Base-by-base conservation (phyloP, 2,797 vertebrate species). In the Hapalemur alaotrensis region DNA sequence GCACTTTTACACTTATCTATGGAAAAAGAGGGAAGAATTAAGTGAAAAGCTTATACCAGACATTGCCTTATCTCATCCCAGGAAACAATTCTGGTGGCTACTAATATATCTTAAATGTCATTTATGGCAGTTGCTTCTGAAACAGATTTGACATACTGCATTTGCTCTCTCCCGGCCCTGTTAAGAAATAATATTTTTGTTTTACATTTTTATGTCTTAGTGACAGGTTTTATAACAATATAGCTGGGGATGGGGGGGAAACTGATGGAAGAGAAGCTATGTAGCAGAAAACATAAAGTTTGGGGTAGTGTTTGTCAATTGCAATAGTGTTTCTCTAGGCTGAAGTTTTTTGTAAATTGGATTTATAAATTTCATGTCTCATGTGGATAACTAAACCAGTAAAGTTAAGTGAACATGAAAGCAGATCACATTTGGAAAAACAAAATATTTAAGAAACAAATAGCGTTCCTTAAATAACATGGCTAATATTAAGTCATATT, bases 171-270 rank as follows among this genome's bases (percentile, higher is more conserved):
- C 41, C 12, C 35, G 50, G 25, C 32, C 57, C 72, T 73, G 11
- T 89, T 76, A 85, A 88, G 78, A 67, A 92, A 86, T 85, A 69
- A 52, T 63, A 79, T 86, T 86, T 52, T 67, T 83, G 23, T 63
- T 96, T 93, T 72, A 96, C 86, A 84, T 63, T 75, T 90, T 95
- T 92, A 90, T 85, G 61, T 5, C 52, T 67, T 54, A 48, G 63
- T 25, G 35, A 75, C 79, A 88, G 18, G 82, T 75, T 86, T 91
- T 88, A 79, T 65, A 91, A 63, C 25, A 61, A 35, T 50, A 25
- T 30, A 86, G 70, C 79, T 38, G 9, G 23, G 30, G 65, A 4
- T n/a, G n/a, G 22, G 48, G 52, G 52, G n/a, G 84, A 76, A 75
- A n/a, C 30, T 61, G 67, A 52, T 15, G 28, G 83, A 79, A 90